Base-by-base conservation (phyloP, 2,113 vertebrate species). In the Percopsis transmontana region DNA sequence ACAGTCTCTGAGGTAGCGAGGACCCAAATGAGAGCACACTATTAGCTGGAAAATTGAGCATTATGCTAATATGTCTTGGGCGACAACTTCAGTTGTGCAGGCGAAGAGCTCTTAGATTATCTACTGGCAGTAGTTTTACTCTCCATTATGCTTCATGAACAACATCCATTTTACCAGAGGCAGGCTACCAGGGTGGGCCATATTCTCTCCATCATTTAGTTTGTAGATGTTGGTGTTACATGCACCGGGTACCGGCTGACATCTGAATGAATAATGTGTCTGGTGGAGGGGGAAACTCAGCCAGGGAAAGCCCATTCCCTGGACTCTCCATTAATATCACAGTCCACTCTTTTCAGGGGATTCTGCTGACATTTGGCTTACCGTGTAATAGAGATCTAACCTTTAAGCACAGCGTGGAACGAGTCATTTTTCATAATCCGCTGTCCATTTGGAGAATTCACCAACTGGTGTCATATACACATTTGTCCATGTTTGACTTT, bases 341-440 rank as follows among this genome's bases (percentile, higher is more conserved):
- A 82, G 86, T 90, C 88, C 88, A 85, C 70, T 90, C 85, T 88
- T 91, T 19, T 87, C 78, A 70, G 74, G 79, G 82, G 84, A 84
- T 85, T 82, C 80, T 76, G 79, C 87, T 91, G 91, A 92, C 90
- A 92, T 92, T 90, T 91, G 86, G 84, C 89, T 90, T 88, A 83
- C 85, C 75, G 79, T 85, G 77, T 94, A 94, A 94, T 92, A 91
- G 92, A 94, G 90, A 92, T 83, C 88, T 95, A 95, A 95, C 94
- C 94, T 95, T 97, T 96, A 94, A 95, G 92, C 91, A 92, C 90
- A 91, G 88, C 87, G 80, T 6, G 77, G 90, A 83, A 88, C 90
- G 82, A 93, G 89, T 89, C 89, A 93, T 96, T 95, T 94, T 94
- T 96, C 94, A 93, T 93, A 89, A 94, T 94, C 87, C 79, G 79